phyloP scores from a whole-genome alignment of 2,797 vertebrate species.

The Microtus agrestis region DNA sequence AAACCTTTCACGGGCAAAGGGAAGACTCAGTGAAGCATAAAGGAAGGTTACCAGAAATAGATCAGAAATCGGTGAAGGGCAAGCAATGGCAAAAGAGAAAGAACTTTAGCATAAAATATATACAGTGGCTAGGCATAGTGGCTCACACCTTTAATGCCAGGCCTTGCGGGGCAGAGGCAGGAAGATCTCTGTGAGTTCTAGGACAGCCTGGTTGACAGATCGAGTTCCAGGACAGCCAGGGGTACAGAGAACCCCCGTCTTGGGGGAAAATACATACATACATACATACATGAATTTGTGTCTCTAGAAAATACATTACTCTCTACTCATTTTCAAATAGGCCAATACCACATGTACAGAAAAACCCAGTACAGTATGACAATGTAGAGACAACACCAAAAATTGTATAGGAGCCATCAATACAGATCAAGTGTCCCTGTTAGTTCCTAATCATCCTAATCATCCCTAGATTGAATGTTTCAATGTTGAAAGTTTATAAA shows the following conservation, averaged over 20 bases:
- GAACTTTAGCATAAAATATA: slow-evolving; percentile 36
- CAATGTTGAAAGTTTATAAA: slow-evolving; percentile 53
- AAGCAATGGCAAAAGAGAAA: slow-evolving; percentile 42
- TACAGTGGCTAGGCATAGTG: neutral
- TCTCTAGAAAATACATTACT: slow-evolving; percentile 27
- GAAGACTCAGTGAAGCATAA: neutral
- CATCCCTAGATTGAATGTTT: slow-evolving; percentile 24
- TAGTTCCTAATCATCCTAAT: slow-evolving; percentile 30
- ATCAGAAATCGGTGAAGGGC: neutral
- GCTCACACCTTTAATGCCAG: neutral
- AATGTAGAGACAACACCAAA: slow-evolving; percentile 36
- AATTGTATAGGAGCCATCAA: neutral
- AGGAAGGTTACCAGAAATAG: slow-evolving; percentile 36
- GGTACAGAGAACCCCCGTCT: too few species aligned
- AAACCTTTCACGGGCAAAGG: neutral
- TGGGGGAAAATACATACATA: too few species aligned
- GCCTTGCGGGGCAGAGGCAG: neutral
- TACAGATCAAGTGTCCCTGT: neutral
- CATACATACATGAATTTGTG: too few species aligned
- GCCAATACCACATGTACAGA: neutral
- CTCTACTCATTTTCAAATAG: slow-evolving; percentile 62
- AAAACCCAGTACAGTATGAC: slow-evolving; percentile 9
- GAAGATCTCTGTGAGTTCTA: neutral
- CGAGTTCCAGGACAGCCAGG: too few species aligned
- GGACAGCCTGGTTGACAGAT: too few species aligned